Conservation (phyloP, 2,113 vertebrate species). For the Xyrauchen texanus region DNA sequence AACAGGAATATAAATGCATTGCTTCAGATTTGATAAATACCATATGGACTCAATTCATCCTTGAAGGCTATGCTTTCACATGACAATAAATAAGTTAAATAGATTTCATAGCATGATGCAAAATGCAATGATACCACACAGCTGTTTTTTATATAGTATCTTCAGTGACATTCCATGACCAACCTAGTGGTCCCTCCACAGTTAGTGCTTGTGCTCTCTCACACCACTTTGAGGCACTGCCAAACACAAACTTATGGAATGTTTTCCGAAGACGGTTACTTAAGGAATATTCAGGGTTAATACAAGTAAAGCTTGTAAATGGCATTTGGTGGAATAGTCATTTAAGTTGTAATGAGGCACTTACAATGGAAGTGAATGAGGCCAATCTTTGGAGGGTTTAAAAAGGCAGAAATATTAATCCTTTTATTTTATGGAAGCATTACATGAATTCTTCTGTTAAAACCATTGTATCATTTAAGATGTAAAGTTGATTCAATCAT, state of each 20-base stretch:
- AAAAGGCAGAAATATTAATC: no score
- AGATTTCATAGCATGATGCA: slow-evolving; percentile 95
- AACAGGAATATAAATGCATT: slow-evolving; percentile 99
- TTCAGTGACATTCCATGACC: slow-evolving; percentile 92
- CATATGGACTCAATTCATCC: slow-evolving; percentile 96
- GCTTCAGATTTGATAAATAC: slow-evolving; percentile 99
- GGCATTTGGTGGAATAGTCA: no score
- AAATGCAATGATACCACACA: slow-evolving; percentile 95
- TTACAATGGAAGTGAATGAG: no score
- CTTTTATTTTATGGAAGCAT: no score
- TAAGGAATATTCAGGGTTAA: background rate
- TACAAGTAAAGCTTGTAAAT: no score
- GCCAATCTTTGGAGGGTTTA: no score
- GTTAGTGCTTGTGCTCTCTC: slow-evolving; percentile 85
- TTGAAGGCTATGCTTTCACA: slow-evolving; percentile 97
- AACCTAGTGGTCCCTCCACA: slow-evolving; percentile 65
- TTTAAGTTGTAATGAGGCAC: no score
- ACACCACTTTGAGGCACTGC: slow-evolving; percentile 66
- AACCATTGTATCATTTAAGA: no score
- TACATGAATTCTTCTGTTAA: no score
- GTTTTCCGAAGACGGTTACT: slow-evolving; percentile 55
- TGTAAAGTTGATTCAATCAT: no score
- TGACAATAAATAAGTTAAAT: slow-evolving; percentile 99
- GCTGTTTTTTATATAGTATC: slow-evolving; percentile 86
- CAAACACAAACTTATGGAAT: slow-evolving; percentile 88